Conservation (phyloP, 2,113 vertebrate genomes). For the Coracopsis vasa region DNA sequence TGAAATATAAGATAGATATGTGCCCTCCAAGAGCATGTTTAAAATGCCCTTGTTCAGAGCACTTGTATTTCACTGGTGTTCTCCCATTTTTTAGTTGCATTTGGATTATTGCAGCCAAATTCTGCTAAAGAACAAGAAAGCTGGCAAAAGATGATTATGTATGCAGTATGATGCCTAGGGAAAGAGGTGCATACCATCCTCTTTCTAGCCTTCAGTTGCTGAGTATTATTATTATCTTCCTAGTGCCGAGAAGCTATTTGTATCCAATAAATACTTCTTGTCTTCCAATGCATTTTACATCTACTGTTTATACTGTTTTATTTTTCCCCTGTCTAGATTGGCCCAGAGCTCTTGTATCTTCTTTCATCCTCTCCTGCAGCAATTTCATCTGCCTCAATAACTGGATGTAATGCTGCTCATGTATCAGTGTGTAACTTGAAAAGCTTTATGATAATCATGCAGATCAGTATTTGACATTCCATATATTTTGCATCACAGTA, state of each 20-base stretch:
- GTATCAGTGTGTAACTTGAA: neutral
- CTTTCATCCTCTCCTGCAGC: neutral
- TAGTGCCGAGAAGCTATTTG: neutral
- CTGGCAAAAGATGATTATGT: neutral
- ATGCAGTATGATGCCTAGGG: neutral
- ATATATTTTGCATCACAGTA: neutral
- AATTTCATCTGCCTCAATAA: neutral
- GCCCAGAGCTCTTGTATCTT: neutral
- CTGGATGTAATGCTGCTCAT: neutral
- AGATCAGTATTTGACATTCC: neutral
- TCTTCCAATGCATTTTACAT: slow-evolving; percentile 23
- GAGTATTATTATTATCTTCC: neutral
- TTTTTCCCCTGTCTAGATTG: neutral
- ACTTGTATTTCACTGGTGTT: neutral
- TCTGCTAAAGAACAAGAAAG: neutral
- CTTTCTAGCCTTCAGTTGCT: neutral
- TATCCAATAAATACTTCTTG: slow-evolving; percentile 42
- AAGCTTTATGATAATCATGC: neutral
- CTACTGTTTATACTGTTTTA: neutral
- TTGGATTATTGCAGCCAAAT: neutral
- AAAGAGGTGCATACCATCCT: neutral
- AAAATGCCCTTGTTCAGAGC: neutral
- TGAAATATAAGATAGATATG: neutral
- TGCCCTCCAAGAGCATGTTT: neutral
- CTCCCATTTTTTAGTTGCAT: neutral